A percentile compares a stretch with the other conserved stretches of the same genome.
phyloP scores from a whole-genome alignment of 2,888 invertebrate species.

The Zaprionus bogoriensis region DNA sequence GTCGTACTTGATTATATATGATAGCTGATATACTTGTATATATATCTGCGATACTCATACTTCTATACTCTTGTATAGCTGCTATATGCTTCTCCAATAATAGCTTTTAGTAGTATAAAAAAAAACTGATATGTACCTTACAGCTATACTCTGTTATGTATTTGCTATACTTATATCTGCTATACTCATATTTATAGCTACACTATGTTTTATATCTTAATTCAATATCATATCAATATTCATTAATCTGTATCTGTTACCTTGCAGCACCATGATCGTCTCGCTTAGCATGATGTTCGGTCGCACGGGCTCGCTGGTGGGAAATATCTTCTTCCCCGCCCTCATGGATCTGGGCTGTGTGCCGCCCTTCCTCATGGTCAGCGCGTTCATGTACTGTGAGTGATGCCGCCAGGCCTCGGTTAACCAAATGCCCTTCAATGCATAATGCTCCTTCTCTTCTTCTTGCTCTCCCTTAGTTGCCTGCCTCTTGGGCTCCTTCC shows the following conservation, averaged over 20 bases:
- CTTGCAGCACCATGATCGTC: conserved; percentile 88
- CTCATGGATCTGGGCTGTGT: conserved; percentile 87
- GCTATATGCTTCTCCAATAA: no score
- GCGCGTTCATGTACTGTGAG: conserved; percentile 86
- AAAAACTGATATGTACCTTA: no score
- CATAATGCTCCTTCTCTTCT: not conserved
- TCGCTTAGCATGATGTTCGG: conserved; percentile 88
- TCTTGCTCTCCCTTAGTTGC: conserved; percentile 41
- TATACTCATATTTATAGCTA: no score
- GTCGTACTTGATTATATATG: no score
- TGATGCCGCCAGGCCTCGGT: conserved; percentile 1
- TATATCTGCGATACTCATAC: no score
- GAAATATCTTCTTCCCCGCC: conserved; percentile 89
- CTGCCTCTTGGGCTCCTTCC: conserved; percentile 53
- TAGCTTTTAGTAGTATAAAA: no score
- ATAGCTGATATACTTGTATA: no score
- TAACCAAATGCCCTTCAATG: not conserved
- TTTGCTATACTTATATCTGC: no score
- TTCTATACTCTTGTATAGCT: no score
- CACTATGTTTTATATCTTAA: no score
- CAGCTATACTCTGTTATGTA: no score
- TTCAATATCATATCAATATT: not conserved
- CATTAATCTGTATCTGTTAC: not conserved
- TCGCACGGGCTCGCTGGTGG: conserved; percentile 87
- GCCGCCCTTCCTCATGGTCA: conserved; percentile 88